Conservation (phyloP, 1,140 invertebrate genomes). For the Drosophila obscura region DNA sequence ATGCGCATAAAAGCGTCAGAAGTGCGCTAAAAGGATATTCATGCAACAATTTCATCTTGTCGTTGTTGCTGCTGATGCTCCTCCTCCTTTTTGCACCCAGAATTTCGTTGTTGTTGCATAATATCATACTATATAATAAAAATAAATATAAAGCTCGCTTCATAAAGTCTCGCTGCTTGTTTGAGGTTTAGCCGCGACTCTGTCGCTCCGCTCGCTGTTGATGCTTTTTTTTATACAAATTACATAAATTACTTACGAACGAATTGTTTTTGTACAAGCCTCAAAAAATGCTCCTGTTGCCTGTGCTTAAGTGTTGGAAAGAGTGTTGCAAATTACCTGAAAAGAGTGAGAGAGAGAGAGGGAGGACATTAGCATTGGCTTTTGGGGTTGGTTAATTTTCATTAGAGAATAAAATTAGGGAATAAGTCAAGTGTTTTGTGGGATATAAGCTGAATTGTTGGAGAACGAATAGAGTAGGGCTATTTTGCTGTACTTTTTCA, state of each 20-base stretch:
- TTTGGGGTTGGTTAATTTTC: background rate
- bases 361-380: slow-evolving; percentile 21
- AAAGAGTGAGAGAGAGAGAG: slow-evolving; percentile 29
- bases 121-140: slow-evolving; percentile 28
- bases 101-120: slow-evolving; percentile 25
- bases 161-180: slow-evolving; percentile 56
- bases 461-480: too few species aligned
- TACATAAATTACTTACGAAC: slow-evolving; percentile 59
- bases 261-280: slow-evolving; percentile 46
- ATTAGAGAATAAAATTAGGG: slow-evolving; percentile 4
- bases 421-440: slow-evolving; percentile 16
- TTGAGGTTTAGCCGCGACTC: slow-evolving; percentile 17
- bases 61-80: too few species aligned
- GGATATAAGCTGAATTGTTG: slow-evolving; percentile 5
- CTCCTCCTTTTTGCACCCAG: slow-evolving; percentile 3
- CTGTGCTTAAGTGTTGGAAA: background rate
- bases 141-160: slow-evolving; percentile 63
- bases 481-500: slow-evolving; percentile 15
- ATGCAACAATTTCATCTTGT: slow-evolving; percentile 42
- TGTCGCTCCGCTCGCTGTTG: background rate
- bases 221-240: slow-evolving; percentile 50
- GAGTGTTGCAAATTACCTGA: slow-evolving; percentile 56
- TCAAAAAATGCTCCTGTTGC: background rate
- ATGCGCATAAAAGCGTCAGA: slow-evolving; percentile 63
- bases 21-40: slow-evolving; percentile 60